phyloP scores from a whole-genome alignment of 2,113 vertebrate species.

The Tyto alba region DNA sequence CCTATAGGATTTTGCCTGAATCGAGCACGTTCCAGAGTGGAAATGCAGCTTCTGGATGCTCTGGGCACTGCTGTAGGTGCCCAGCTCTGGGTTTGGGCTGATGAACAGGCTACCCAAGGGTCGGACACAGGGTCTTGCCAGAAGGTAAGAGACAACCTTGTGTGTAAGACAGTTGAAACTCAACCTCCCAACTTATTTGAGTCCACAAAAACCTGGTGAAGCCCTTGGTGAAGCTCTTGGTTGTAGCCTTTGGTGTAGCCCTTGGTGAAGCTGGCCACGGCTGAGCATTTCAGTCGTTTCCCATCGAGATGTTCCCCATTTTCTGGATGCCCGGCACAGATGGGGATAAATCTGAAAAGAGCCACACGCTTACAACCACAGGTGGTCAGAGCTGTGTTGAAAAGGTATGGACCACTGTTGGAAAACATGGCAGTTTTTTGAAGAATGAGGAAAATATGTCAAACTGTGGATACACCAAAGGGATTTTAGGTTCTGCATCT shows the following conservation, averaged over 20 bases:
- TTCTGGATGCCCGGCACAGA: background rate
- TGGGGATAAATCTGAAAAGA: background rate
- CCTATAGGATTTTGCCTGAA: background rate
- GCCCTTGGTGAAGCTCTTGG: too few species aligned
- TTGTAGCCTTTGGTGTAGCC: too few species aligned
- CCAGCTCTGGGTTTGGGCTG: background rate
- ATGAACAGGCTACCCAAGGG: too few species aligned
- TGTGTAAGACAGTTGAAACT: accelerated
- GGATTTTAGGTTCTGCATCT: background rate
- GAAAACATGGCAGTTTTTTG: background rate
- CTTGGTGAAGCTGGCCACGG: background rate
- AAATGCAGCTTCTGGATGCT: background rate
- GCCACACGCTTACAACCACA: background rate
- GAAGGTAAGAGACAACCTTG: background rate
- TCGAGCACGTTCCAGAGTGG: background rate
- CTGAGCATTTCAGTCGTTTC: background rate
- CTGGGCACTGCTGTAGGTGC: background rate
- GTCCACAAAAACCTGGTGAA: accelerated
- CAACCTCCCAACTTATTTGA: background rate
- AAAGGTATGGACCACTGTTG: background rate
- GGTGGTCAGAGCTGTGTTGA: accelerated
- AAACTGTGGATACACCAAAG: background rate
- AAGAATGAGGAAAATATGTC: background rate
- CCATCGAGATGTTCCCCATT: background rate
- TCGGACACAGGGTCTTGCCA: too few species aligned